Percentiles rank a stretch among this genome's conserved stretches.
phyloP scores from a whole-genome alignment of 1,140 invertebrate species.

The Drosophila lacteicornis region DNA sequence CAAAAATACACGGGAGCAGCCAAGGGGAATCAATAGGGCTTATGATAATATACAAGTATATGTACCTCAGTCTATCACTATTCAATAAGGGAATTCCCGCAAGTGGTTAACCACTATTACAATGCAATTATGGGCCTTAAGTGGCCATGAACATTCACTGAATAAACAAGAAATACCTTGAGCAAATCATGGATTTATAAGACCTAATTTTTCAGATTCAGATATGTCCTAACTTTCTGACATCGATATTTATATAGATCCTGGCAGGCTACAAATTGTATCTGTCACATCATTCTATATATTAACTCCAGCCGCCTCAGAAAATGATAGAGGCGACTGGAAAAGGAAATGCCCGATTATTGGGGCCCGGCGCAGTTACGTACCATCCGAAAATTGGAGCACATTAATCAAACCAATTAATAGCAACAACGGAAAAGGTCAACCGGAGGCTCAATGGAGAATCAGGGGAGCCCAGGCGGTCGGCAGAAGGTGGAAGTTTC shows the following conservation, averaged over 20 bases:
- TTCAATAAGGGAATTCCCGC: background rate
- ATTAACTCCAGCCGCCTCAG: background rate
- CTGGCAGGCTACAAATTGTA: slow-evolving; percentile 21
- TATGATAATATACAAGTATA: slow-evolving; percentile 1
- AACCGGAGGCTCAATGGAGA: slow-evolving; percentile 27
- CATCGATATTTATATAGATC: slow-evolving; percentile 5
- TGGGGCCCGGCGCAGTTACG: slow-evolving; percentile 46
- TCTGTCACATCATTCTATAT: slow-evolving; percentile 16
- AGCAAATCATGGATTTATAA: too few species aligned
- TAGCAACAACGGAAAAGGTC: slow-evolving; percentile 62
- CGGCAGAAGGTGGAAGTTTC: background rate
- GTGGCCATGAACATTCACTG: background rate
- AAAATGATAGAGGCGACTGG: slow-evolving; percentile 35
- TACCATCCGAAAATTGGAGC: slow-evolving; percentile 70
- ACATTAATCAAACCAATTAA: slow-evolving; percentile 82
- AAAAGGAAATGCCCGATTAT: slow-evolving; percentile 33
- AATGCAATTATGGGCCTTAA: background rate
- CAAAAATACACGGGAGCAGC: slow-evolving; percentile 26
- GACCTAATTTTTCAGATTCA: background rate
- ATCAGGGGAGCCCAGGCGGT: slow-evolving; percentile 14
- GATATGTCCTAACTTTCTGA: background rate
- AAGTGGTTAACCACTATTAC: background rate
- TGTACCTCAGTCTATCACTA: background rate
- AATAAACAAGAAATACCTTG: background rate
- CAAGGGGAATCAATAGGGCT: slow-evolving; percentile 33